Base-by-base conservation (phyloP, 1,140 invertebrate genomes). In the Portunus trituberculatus region DNA sequence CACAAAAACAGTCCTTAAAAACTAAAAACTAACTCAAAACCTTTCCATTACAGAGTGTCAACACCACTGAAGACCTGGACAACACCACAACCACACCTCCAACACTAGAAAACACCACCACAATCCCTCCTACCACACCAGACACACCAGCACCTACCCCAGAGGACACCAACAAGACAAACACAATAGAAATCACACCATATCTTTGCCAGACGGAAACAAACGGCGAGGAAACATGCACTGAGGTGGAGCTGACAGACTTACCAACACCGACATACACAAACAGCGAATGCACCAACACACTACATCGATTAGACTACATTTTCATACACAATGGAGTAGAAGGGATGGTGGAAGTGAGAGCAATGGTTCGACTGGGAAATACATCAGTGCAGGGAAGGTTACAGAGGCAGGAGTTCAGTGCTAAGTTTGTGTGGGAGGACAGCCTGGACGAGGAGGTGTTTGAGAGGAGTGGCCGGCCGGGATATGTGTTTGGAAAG, bases 391-490 rank as follows among this genome's bases (percentile, higher is more conserved):
- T 46, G 20, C 88, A 32, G 52, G 59, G 46, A 59, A 86, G 45
- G 20, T 52, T 86, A 39, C n/a, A 87, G 8, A 94, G 14, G 10
- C 92, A 96, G 39, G n/a, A 46, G 7, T 96, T 95, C 59, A 45
- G 48, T 14, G 91, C 45, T 20, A 88, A 89, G 39, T 95, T 39
- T 84, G 59, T 88, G 16, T 96, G 96, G 96, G 67, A 20, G 59
- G 83, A 84, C 29, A 28, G 31, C 29, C 46, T 91, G 39, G 28
- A 93, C 14, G 29, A 32, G 4, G 28, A 20, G 0, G 46, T 95
- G 29, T 90, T 95, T 29, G 45, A 95, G 39, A 94, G 96, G 67
- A 96, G 96, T 87, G 96, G 96, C 28, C 83, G 93, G 0, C 96
- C 96, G 28, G 96, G 96, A 7, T 96, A 96, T 87, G 14, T 93